phyloP scores from a whole-genome alignment of 2,888 invertebrate genomes.

The Campopleginae sp. region DNA sequence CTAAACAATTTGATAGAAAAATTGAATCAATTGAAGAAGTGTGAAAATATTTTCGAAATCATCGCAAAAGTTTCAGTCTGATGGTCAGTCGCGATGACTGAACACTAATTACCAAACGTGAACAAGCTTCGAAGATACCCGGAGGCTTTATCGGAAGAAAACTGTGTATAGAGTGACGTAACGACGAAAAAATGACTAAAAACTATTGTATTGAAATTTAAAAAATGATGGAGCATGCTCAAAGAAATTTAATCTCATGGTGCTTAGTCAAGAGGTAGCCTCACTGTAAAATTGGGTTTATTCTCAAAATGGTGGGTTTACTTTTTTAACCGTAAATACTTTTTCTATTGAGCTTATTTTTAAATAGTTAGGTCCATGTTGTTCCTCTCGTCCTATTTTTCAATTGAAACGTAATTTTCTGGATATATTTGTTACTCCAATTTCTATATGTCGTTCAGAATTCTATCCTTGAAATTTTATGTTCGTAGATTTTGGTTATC shows the following conservation, averaged over 20 bases:
- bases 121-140: neutral
- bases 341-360: neutral
- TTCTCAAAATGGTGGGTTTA: neutral
- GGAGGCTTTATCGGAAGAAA: neutral
- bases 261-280: neutral
- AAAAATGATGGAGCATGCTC: constrained; percentile 7
- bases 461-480: neutral
- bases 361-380: neutral
- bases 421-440: neutral
- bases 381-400: neutral
- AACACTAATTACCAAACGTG: neutral
- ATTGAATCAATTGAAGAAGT: neutral
- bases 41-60: neutral
- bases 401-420: neutral
- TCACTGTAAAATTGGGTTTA: constrained; percentile 1
- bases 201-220: neutral
- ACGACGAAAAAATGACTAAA: neutral
- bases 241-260: neutral
- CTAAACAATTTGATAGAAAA: neutral
- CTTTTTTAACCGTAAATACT: neutral
- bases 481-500: neutral
- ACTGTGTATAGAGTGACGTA: neutral
- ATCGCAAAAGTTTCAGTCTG: neutral
- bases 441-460: neutral
- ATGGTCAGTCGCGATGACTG: neutral